phyloP scores from a whole-genome alignment of 2,888 invertebrate species.

The Drosophila suboccidentalis region DNA sequence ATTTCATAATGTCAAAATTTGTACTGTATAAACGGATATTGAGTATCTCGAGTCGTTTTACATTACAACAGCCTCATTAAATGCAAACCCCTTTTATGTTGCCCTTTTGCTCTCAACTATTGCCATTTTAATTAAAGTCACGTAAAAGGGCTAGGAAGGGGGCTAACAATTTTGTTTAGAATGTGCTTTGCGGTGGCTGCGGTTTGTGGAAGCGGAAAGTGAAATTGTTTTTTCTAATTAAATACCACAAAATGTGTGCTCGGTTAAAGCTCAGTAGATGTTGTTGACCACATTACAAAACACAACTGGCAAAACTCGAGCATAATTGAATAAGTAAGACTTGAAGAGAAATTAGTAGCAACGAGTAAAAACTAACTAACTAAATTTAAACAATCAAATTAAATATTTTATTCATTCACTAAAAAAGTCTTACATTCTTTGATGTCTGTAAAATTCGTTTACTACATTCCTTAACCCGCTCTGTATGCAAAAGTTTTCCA shows the following conservation, averaged over 20 bases:
- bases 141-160: background rate
- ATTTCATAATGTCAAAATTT: background rate
- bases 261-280: background rate
- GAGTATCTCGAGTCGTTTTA: constrained; percentile 16
- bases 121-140: constrained; percentile 28
- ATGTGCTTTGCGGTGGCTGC: constrained; percentile 18
- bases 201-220: constrained; percentile 1
- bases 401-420: background rate
- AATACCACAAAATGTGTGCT: constrained; percentile 33
- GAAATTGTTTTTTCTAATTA: constrained; percentile 24
- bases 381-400: background rate
- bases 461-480: constrained; percentile 6
- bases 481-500: constrained; percentile 10
- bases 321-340: constrained; percentile 4
- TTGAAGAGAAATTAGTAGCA: background rate
- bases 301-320: background rate
- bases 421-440: background rate
- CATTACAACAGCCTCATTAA: constrained; percentile 20
- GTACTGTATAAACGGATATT: constrained; percentile 1
- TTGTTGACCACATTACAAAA: constrained; percentile 26
- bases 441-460: background rate
- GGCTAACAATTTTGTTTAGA: constrained; percentile 20
- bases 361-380: background rate
- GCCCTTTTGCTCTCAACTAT: constrained; percentile 17
- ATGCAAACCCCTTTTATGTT: background rate